These are phyloP conservation scores for Pachyrhynchus sulphureomaculatus DNA, from an alignment of 1,140 invertebrate species.

Conservation along the genomic window DNA sequence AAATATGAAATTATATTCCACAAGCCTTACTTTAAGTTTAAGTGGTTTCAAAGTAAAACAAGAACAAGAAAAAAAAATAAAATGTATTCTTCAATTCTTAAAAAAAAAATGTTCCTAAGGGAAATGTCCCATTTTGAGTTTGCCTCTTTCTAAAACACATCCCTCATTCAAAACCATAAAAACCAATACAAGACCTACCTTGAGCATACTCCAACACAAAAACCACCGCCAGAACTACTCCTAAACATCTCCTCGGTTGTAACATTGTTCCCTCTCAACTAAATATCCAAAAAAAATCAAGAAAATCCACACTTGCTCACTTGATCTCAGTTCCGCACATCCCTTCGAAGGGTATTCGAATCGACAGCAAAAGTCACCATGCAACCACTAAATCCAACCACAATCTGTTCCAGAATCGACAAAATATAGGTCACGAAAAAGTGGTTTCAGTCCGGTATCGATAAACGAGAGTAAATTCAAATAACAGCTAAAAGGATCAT, in stretches of 20 bases:
- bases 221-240: not conserved
- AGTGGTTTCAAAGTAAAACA: no score
- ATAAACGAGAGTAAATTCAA: no score
- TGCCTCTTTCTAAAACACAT: no score
- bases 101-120: no score
- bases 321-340: constrained; percentile 9
- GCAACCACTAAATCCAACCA: not conserved
- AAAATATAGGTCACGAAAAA: not conserved
- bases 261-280: constrained; percentile 8
- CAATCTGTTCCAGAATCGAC: constrained; percentile 1
- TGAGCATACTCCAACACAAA: constrained; percentile 14
- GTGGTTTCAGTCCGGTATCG: no score
- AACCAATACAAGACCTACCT: constrained; percentile 18
- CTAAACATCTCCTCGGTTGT: constrained; percentile 8
- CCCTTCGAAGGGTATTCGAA: not conserved
- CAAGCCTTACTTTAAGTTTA: no score
- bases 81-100: no score
- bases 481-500: no score
- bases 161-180: no score
- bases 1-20: no score
- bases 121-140: no score
- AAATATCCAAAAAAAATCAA: constrained; percentile 2
- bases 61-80: no score
- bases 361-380: not conserved
- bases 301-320: constrained; percentile 5